phyloP scores from a whole-genome alignment of 2,797 vertebrate genomes.

The Martes flavigula region DNA sequence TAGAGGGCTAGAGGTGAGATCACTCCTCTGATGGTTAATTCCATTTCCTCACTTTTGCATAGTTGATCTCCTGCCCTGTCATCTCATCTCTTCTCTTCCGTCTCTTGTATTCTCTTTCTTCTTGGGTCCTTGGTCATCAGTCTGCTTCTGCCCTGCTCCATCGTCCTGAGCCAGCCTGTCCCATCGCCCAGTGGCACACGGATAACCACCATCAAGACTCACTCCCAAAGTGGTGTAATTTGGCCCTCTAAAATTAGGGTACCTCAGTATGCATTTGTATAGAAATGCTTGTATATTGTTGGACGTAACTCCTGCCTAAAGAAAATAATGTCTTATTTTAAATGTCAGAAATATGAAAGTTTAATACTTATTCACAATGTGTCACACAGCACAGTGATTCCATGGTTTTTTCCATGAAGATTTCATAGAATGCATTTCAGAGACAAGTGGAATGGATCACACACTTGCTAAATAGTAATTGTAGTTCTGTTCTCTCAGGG shows the following conservation, averaged over 20 bases:
- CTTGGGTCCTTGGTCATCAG: neutral
- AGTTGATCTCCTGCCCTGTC: neutral
- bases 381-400: neutral
- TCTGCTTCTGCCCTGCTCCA: neutral
- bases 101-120: neutral
- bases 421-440: neutral
- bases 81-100: neutral
- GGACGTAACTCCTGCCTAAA: neutral
- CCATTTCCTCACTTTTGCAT: neutral
- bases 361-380: neutral
- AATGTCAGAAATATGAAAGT: neutral
- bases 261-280: neutral
- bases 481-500: conserved; percentile 36
- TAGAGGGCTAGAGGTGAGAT: neutral
- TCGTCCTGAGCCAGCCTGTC: neutral
- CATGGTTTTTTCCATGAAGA: neutral
- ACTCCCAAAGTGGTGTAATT: neutral
- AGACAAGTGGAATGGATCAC: conserved; percentile 14
- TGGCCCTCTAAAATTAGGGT: neutral
- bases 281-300: neutral
- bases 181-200: too few relatives aligned
- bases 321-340: conserved; percentile 37
- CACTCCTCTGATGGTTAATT: neutral
- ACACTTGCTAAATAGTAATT: conserved; percentile 24
- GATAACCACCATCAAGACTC: neutral